Conservation (phyloP, 2,797 vertebrate genomes). For the Staurois parvus region DNA sequence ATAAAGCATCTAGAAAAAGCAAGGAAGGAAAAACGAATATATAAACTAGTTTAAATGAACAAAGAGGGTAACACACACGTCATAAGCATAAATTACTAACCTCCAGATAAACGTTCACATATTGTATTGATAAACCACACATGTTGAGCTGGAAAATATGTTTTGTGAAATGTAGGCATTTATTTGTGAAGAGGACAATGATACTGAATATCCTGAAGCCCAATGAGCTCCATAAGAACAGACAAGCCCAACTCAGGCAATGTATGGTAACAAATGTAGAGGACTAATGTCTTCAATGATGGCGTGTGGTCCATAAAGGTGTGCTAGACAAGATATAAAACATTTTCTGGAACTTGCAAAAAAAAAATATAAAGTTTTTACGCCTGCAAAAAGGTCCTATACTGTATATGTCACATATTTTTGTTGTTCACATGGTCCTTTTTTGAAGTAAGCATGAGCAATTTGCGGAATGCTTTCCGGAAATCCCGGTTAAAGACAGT, state of each 20-base stretch:
- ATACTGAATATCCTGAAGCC: neutral
- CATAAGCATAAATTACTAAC: neutral
- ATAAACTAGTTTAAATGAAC: too few relatives aligned
- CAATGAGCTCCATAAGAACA: neutral
- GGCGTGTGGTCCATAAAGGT: neutral
- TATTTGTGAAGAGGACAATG: neutral
- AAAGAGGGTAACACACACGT: too few relatives aligned
- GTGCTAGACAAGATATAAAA: neutral
- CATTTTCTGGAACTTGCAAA: too few relatives aligned
- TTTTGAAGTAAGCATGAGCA: constrained; percentile 52
- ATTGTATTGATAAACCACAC: neutral
- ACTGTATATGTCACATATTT: too few relatives aligned
- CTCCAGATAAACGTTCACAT: neutral
- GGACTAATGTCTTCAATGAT: neutral
- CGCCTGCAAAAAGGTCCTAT: too few relatives aligned
- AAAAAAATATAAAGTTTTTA: too few relatives aligned
- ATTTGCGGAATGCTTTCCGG: constrained; percentile 84
- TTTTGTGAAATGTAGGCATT: neutral
- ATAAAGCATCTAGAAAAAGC: too few relatives aligned
- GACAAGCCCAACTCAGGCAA: neutral
- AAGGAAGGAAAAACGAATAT: too few relatives aligned
- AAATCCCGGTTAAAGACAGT: constrained; percentile 95
- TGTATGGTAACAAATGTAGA: neutral
- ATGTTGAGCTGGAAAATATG: neutral
- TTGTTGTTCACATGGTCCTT: constrained; percentile 22